Evolutionary conservation across 2,888 invertebrate species (phyloP), one percentile per base, ranked within the genome.

Genomic region (Cremastobaeus sp.): DNA sequence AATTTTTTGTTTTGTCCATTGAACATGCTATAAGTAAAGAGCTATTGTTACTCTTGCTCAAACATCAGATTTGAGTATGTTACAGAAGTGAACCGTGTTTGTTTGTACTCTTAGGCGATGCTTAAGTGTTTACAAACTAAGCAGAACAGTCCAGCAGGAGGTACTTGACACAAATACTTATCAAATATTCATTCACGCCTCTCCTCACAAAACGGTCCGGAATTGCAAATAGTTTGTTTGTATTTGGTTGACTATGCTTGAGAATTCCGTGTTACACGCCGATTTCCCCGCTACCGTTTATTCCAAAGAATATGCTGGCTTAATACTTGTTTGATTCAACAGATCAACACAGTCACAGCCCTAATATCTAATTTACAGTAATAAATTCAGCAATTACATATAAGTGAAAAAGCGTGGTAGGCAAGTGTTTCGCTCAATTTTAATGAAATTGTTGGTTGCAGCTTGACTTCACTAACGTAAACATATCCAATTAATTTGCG

Each of bases 101-200:
- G 32, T 48, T 47, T 45, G 39, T 11, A 43, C 11, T 65, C 41
- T 0, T 14, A 8, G n/a, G 3, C 21, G 15, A 34, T 41, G 2
- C 17, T 62, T 21, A 14, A 52, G 35, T 64, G 17, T 32, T 11
- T 43, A 48, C 15, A 43, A 57, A 50, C 59, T 20, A 52, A 50
- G 59, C 39, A 45, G 59, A 59, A 60, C 37, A 15, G 35, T 37
- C 41, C 35, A 21, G 15, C 32, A 11, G 18, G 32, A 55, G 43
- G 48, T 30, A 14, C 54, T 55, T 28, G 59, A 60, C 54, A 41
- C 43, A 70, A 70, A 70, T 43, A 48, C 28, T 18, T 35, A 54
- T 70, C 48, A 70, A 70, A 70, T 70, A 70, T 70, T 70, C 62
- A 70, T 54, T 30, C 35, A 32, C 39, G 34, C 39, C 37, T 60